Conservation (phyloP, 2,113 vertebrate genomes). For the Ochotona princeps region DNA sequence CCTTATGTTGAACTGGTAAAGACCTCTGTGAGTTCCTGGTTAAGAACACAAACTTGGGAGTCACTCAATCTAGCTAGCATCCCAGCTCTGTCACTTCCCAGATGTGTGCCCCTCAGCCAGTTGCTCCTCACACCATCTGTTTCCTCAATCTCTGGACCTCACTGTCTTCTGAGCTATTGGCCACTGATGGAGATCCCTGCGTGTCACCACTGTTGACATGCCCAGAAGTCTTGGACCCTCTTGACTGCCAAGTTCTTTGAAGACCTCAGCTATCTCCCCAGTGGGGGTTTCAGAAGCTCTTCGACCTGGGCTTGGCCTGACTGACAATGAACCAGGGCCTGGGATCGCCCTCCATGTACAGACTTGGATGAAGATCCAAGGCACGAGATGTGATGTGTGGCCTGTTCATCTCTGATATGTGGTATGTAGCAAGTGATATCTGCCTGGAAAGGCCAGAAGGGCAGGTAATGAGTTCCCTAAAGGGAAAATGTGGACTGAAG, state of each 20-base stretch:
- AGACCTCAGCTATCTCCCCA: not conserved
- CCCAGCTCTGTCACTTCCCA: not conserved
- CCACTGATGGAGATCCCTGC: not conserved
- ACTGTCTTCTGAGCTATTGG: not conserved
- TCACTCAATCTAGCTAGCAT: not conserved
- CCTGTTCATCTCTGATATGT: too few species aligned
- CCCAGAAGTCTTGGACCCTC: not conserved
- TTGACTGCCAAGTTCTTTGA: not conserved
- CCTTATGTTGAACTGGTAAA: not conserved
- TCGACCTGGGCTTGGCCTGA: not conserved
- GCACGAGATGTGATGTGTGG: too few species aligned
- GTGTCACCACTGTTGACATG: not conserved
- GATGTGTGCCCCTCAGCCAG: not conserved
- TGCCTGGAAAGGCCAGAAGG: not conserved
- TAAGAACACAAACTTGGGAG: not conserved
- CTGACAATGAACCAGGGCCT: not conserved
- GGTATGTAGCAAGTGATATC: too few species aligned
- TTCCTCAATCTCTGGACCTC: not conserved
- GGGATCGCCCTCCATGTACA: not conserved
- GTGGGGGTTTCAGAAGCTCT: not conserved
- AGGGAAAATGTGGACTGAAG: not conserved
- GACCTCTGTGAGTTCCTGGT: not conserved
- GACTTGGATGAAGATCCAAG: not conserved
- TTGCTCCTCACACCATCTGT: not conserved
- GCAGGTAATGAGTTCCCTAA: not conserved